Conservation (phyloP, 2,888 invertebrate genomes). For the Sinotaia quadrata region DNA sequence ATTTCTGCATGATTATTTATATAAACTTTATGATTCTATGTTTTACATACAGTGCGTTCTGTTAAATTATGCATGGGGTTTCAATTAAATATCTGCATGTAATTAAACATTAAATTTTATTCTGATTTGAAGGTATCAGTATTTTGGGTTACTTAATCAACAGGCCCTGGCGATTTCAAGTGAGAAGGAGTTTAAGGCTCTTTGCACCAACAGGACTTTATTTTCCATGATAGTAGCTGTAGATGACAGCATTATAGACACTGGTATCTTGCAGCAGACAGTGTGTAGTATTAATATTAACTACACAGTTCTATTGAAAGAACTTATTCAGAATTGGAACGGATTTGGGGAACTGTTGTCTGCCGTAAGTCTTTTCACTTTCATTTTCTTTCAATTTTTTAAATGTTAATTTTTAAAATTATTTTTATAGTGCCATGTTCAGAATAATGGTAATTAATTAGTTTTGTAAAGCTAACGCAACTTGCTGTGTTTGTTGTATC, state of each 20-base stretch:
- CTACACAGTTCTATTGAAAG: slow-evolving; percentile 40
- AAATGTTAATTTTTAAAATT: background rate
- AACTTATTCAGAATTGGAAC: slow-evolving; percentile 44
- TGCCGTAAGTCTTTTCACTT: slow-evolving; percentile 38
- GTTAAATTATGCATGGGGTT: too few species aligned
- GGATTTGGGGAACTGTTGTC: slow-evolving; percentile 45
- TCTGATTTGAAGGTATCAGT: background rate
- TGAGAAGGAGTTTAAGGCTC: background rate
- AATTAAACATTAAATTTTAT: background rate
- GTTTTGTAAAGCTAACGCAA: too few species aligned
- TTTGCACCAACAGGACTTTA: slow-evolving; percentile 42
- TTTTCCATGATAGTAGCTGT: slow-evolving; percentile 42
- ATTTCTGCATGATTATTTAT: too few species aligned
- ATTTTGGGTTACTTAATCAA: background rate
- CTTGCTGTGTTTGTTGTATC: too few species aligned
- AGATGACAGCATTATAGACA: slow-evolving; percentile 35
- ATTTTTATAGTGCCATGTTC: too few species aligned
- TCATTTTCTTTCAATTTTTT: background rate
- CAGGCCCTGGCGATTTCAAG: background rate
- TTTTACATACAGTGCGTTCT: too few species aligned
- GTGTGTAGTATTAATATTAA: slow-evolving; percentile 50
- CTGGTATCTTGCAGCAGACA: slow-evolving; percentile 38
- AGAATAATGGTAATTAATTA: too few species aligned
- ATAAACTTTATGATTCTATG: too few species aligned
- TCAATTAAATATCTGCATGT: too few species aligned